Base-by-base conservation (phyloP, 53 echinoderm and acorn worm genomes). In the Arbacia lixula region DNA sequence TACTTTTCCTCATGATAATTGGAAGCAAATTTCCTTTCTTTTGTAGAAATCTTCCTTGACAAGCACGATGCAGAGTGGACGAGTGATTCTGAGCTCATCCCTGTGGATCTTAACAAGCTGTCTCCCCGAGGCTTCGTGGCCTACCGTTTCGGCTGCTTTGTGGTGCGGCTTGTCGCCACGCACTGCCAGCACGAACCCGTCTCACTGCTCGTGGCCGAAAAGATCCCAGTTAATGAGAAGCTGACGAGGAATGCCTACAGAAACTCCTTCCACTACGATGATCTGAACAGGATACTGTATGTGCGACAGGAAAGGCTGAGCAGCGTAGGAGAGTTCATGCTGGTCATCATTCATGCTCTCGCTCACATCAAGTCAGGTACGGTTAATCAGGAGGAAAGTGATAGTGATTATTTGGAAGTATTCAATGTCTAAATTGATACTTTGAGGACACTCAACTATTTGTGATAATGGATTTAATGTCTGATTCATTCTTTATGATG, bases 251-350 rank as follows among this genome's bases (percentile, higher is more conserved):
- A 97, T 35, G 90, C 95, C 10, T 97, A 94, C 68, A 83, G 98
- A 24, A 91, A 97, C 92, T 97, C 98, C 2, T 97, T 92, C 84
- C 94, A 94, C 74, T 97, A 90, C 37, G 98, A 97, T 21, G 94
- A 97, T 61, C 35, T 31, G 32, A 97, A 92, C 42, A 68, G 84
- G 32, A 94, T 97, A 49, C 76, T 97, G 81, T 97, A 97, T 54
- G 78, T 97, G 56, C 71, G 98, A 24, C 53, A 85, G 60, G 94
- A 86, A 0, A 81, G 98, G 73, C 85, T 97, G 68, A 89, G 92
- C 19, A 83, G 73, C 8, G 90, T 97, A 0, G 98, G 98, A 14
- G 94, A 97, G n/a, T 97, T 97, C 28, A 52, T 97, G 84, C 75
- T 97, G 53, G 98, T 97, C 17, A 54, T 97, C 37, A 66, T 97